Percentiles rank a stretch among this genome's conserved stretches.
These are phyloP conservation scores for Alectura lathami DNA, from an alignment of 2,113 vertebrate genomes.

Conservation along the genomic window DNA sequence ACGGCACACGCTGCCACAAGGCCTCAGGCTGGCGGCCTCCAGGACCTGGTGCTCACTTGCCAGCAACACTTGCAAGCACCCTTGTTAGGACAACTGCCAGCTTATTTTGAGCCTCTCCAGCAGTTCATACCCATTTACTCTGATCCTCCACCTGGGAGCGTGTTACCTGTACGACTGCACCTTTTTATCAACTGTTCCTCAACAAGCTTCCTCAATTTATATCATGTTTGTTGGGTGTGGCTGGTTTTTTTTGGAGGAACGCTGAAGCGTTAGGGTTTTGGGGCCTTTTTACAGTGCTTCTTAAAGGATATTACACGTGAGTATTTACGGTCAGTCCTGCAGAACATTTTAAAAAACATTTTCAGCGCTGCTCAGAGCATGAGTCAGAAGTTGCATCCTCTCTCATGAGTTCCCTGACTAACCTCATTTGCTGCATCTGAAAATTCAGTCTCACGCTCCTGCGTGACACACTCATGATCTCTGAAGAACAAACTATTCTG, in stretches of 20 bases:
- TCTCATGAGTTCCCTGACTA: not conserved
- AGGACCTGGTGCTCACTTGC: not conserved
- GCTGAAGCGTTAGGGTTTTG: not conserved
- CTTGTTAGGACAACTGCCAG: not conserved
- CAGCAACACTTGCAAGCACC: not conserved
- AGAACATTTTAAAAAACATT: not conserved
- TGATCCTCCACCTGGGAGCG: not conserved
- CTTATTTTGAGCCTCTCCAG: not conserved
- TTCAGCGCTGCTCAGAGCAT: not conserved
- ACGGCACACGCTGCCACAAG: fast-evolving
- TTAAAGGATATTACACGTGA: not conserved
- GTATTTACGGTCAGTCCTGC: not conserved
- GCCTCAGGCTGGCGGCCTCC: not conserved
- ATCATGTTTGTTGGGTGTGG: not conserved
- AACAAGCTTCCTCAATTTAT: not conserved
- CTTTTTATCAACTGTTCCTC: not conserved
- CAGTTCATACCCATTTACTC: not conserved
- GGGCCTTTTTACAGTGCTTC: not conserved
- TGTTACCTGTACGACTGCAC: not conserved
- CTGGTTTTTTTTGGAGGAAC: not conserved
- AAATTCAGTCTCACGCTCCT: not conserved
- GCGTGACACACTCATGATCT: not conserved
- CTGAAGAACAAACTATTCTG: not conserved
- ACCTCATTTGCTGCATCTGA: not conserved
- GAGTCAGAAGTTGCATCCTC: not conserved